These are phyloP conservation scores for Eremobia ochroleuca DNA, from an alignment of 2,888 invertebrate genomes.

Conservation along the genomic window DNA sequence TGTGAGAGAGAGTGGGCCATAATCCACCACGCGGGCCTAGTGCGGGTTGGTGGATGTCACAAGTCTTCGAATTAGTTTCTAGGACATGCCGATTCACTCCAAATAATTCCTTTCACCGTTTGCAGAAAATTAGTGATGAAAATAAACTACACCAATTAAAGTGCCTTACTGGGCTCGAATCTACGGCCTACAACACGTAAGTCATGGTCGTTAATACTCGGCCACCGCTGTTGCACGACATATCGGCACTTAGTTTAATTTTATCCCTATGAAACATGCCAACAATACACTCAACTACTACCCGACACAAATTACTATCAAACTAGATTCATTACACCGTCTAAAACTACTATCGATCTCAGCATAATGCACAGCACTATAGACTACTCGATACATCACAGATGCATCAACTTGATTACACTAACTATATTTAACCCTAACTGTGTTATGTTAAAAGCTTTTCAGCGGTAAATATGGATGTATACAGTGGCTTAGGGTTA, in stretches of 20 bases:
- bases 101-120: background rate
- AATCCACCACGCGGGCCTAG: too few relatives aligned
- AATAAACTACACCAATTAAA: background rate
- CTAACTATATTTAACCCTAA: constrained; percentile 34
- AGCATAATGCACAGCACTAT: constrained; percentile 1
- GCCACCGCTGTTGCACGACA: background rate
- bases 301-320: constrained; percentile 11
- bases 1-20: too few relatives aligned
- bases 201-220: background rate
- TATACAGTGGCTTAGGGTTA: constrained; percentile 27
- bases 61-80: background rate
- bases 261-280: background rate
- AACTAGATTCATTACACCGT: background rate
- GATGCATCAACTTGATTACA: constrained; percentile 54
- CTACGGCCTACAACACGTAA: background rate
- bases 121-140: background rate
- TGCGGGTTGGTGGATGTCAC: background rate
- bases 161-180: background rate
- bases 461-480: constrained; percentile 30
- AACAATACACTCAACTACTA: background rate
- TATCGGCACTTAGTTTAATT: background rate
- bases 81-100: background rate
- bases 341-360: background rate
- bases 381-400: background rate
- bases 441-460: constrained; percentile 51